A percentile compares a stretch with the other conserved stretches of the same genome.
Conservation (phyloP, 2,797 vertebrate species). For the Sebastes goodei region DNA sequence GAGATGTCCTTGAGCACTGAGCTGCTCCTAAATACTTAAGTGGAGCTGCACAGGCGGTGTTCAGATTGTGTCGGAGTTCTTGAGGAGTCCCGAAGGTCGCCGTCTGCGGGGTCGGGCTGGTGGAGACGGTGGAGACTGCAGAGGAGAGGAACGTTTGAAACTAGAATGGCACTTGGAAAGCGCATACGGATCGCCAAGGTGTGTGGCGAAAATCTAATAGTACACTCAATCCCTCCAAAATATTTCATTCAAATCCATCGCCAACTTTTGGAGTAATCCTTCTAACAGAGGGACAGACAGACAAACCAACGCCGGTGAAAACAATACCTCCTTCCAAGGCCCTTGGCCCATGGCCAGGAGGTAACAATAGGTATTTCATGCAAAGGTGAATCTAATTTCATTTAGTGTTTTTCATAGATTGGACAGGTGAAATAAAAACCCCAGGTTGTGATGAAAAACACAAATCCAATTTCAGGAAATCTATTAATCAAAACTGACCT, state of each 20-base stretch:
- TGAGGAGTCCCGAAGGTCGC: neutral
- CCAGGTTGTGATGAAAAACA: neutral
- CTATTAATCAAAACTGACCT: neutral
- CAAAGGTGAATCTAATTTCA: neutral
- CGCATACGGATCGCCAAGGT: no score
- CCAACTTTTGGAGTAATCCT: no score
- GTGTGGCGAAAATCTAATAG: no score
- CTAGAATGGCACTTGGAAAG: no score
- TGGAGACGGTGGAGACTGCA: neutral
- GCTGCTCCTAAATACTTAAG: neutral
- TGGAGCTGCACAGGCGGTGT: neutral
- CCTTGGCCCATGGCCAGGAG: no score
- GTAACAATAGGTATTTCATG: neutral
- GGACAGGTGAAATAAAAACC: neutral
- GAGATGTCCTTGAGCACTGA: conserved; percentile 18
- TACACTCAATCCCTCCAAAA: no score
- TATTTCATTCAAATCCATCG: no score
- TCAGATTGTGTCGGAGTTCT: neutral
- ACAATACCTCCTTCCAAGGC: no score
- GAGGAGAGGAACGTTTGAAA: neutral
- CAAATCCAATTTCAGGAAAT: neutral
- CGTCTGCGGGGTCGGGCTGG: neutral
- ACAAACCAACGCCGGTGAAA: no score
- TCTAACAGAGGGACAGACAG: no score
- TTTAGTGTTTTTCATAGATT: neutral